Evolutionary conservation across 2,888 invertebrate genomes (phyloP).

Genomic region (Eupithecia subumbrata): DNA sequence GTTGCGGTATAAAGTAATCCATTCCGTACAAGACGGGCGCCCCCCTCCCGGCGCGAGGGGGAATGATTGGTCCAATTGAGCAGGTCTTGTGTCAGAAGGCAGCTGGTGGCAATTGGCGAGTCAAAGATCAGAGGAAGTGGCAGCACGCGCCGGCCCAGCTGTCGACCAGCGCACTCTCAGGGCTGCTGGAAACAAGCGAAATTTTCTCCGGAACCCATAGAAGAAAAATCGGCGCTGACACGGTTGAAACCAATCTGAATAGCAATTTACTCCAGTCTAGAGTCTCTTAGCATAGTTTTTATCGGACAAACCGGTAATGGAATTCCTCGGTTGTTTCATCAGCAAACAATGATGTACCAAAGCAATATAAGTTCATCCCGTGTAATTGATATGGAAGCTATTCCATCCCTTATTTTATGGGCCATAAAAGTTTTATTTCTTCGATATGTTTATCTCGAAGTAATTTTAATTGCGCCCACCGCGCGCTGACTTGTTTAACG

Average conservation of each 20-base stretch:
- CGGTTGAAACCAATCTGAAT: background rate
- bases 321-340: background rate
- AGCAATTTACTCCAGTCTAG: too few relatives aligned
- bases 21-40: slow-evolving; percentile 54
- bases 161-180: slow-evolving; percentile 49
- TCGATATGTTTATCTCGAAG: slow-evolving; percentile 66
- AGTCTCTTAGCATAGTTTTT: background rate
- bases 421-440: slow-evolving; percentile 45
- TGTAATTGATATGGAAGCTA: slow-evolving; percentile 48
- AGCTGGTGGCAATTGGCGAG: slow-evolving; percentile 80
- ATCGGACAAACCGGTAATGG: background rate
- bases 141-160: slow-evolving; percentile 62
- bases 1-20: slow-evolving; percentile 42
- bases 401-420: slow-evolving; percentile 45
- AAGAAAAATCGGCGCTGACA: background rate
- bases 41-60: slow-evolving; percentile 47
- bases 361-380: slow-evolving; percentile 31
- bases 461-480: slow-evolving; percentile 77
- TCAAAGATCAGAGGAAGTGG: slow-evolving; percentile 83
- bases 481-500: slow-evolving; percentile 67
- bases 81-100: slow-evolving; percentile 71
- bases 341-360: slow-evolving; percentile 29
- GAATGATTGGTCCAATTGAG: slow-evolving; percentile 63
- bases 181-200: background rate
- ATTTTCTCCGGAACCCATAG: background rate